Evolutionary conservation across 2,797 vertebrate genomes (phyloP), one percentile per base, ranked within the genome.

Genomic region (Sebastes jordani): DNA sequence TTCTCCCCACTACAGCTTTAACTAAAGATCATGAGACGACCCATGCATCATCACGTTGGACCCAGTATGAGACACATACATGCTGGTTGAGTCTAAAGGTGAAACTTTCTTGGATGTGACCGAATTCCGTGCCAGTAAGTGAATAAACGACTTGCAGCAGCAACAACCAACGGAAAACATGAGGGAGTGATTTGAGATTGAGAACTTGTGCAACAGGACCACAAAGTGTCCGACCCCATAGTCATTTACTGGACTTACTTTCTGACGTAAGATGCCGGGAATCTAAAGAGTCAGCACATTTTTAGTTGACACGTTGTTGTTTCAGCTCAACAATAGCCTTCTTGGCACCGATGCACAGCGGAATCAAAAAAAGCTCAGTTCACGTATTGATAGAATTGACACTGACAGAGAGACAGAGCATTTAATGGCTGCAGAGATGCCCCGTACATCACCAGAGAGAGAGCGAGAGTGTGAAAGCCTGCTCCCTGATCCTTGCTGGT

Each of bases 401-500:
- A 3, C 2, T 20, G 22, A 34, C 30, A 34, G 25, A 81, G 34
- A 71, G 22, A 16, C 20, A 22, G 6, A 27, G 5, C 5, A 3
- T 56, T 59, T 36, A 52, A 52, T 22, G 30, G 6, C 74, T 74
- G 36, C 34, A 46, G 62, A 78, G 46, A 36, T 34, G 13, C 6
- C 18, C 5, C 6, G 30, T 60, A 68, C 49, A 77, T 68, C 38
- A 65, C 22, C 20, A 36, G 42, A 71, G 75, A 63, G 69, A 20
- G 65, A 25, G 62, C 10, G 69, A 20, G 65, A 25, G 62, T 16
- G 62, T 59, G 38, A 78, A 4, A 55, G 66, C 70, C 18, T 0
- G 10, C 38, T 76, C 16, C 64, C 72, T 74, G 75, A 81, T 73
- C 76, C 49, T 30, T 64, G 73, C 52, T 32, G 70, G 29, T 88